Evolutionary conservation across 2,797 vertebrate species (phyloP).

Genomic region (Anniella stebbinsi): DNA sequence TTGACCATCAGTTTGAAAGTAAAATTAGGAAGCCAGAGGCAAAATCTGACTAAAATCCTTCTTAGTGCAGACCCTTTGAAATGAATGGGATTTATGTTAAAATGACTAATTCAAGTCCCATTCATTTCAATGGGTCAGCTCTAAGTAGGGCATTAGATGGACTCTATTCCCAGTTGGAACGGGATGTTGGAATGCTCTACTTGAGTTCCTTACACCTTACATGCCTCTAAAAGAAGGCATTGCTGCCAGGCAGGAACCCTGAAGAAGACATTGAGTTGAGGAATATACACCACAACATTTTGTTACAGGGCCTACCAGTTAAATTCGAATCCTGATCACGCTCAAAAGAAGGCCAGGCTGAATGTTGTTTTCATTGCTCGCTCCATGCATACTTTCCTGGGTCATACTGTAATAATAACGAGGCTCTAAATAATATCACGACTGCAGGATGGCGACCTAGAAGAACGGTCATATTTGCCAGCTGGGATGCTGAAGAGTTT

Average conservation of each 20-base stretch:
- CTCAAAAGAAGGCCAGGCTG: neutral
- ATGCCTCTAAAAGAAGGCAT: neutral
- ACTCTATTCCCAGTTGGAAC: no score
- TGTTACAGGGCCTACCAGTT: neutral
- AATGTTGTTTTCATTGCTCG: neutral
- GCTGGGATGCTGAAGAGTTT: slow-evolving; percentile 99
- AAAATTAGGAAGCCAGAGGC: no score
- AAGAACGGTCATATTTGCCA: slow-evolving; percentile 94
- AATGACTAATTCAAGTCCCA: no score
- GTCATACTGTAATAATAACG: neutral
- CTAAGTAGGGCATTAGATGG: no score
- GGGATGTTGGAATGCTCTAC: no score
- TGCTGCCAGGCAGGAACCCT: neutral
- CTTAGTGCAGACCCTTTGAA: no score
- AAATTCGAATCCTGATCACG: neutral
- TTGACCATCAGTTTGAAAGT: neutral
- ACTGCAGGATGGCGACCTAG: slow-evolving; percentile 92
- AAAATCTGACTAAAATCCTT: no score
- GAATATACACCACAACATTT: neutral
- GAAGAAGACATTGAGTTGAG: neutral
- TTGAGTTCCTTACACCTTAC: neutral
- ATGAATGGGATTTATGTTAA: no score
- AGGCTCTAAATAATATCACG: slow-evolving; percentile 27
- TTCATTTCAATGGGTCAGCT: no score
- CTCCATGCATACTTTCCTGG: neutral